Percentiles rank a stretch among this genome's conserved stretches.
Conservation (phyloP, 2,113 vertebrate genomes). For the Neogobius melanostomus region DNA sequence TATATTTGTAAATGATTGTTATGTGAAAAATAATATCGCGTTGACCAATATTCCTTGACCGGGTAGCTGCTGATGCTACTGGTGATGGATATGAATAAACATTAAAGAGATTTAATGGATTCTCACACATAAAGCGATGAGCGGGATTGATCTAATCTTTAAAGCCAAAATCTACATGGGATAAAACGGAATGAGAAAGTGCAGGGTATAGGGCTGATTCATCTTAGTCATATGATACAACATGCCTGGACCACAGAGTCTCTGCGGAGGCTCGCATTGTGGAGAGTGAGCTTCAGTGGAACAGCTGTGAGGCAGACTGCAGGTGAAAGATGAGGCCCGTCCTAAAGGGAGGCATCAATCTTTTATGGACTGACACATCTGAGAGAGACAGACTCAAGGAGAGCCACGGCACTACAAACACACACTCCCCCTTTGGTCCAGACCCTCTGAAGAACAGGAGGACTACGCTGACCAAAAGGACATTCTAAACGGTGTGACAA, state of each 20-base stretch:
- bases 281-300: slow-evolving; percentile 42
- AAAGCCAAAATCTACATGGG: slow-evolving; percentile 5
- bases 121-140: slow-evolving; percentile 37
- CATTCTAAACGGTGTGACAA: slow-evolving; percentile 45
- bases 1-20: too few species aligned
- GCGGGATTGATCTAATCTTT: neutral
- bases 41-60: too few species aligned
- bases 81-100: too few species aligned
- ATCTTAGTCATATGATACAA: slow-evolving; percentile 32
- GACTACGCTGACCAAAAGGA: slow-evolving; percentile 35
- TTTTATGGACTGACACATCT: slow-evolving; percentile 61
- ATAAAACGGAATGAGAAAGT: slow-evolving; percentile 5
- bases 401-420: slow-evolving; percentile 46
- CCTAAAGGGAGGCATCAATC: slow-evolving; percentile 58
- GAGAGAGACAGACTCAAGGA: slow-evolving; percentile 45
- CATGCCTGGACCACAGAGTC: slow-evolving; percentile 29
- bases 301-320: slow-evolving; percentile 65
- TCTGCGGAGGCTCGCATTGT: slow-evolving; percentile 30
- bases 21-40: too few species aligned
- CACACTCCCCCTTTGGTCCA: slow-evolving; percentile 23
- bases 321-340: slow-evolving; percentile 72
- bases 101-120: neutral
- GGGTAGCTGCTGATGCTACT: too few species aligned
- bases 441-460: slow-evolving; percentile 29
- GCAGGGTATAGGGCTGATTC: slow-evolving; percentile 37